phyloP scores from a whole-genome alignment of 1,140 invertebrate species.

The Hestina assimilis region DNA sequence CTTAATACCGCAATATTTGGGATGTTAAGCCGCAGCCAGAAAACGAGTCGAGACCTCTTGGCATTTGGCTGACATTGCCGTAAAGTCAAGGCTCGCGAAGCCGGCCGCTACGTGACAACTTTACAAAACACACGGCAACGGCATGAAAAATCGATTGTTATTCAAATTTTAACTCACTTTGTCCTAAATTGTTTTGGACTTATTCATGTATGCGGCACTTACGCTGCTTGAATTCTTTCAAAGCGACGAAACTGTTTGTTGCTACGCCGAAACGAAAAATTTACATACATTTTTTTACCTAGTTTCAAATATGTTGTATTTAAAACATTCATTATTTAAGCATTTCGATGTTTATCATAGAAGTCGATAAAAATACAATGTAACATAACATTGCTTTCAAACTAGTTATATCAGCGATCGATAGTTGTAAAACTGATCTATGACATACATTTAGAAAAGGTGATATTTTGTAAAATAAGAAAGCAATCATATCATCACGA shows the following conservation, averaged over 20 bases:
- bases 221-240: slow-evolving; percentile 12
- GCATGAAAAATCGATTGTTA: slow-evolving; percentile 32
- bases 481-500: slow-evolving; percentile 28
- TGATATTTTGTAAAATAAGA: slow-evolving; percentile 4
- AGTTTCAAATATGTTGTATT: not conserved
- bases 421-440: not conserved
- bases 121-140: slow-evolving; percentile 35
- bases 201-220: slow-evolving; percentile 28
- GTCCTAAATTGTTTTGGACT: slow-evolving; percentile 26
- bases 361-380: not conserved
- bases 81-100: slow-evolving; percentile 44
- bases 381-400: slow-evolving; percentile 1
- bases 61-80: slow-evolving; percentile 54
- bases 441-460: not conserved
- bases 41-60: slow-evolving; percentile 36
- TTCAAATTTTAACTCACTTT: slow-evolving; percentile 28
- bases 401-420: not conserved
- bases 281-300: not conserved
- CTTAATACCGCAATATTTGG: slow-evolving; percentile 18
- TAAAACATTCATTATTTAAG: not conserved
- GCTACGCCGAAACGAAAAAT: slow-evolving; percentile 8
- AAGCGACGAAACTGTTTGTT: slow-evolving; percentile 11
- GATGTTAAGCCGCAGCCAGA: slow-evolving; percentile 10
- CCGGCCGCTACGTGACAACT: slow-evolving; percentile 37
- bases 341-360: not conserved